phyloP scores from a whole-genome alignment of 2,888 invertebrate genomes.

The Ceraclea dissimilis region DNA sequence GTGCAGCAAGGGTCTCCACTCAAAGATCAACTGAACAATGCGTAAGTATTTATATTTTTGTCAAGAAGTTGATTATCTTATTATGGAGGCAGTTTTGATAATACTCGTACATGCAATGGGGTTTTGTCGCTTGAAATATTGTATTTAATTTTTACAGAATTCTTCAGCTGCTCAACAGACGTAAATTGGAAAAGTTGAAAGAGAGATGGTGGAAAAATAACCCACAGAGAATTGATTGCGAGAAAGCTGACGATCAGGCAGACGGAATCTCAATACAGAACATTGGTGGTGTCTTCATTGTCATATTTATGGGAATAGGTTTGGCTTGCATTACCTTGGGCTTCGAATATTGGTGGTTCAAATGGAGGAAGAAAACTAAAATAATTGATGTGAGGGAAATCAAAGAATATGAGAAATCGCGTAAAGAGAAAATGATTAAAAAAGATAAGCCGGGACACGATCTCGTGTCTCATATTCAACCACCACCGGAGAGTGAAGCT shows the following conservation, averaged over 20 bases:
- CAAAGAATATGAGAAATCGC: slow-evolving; percentile 41
- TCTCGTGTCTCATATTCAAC: background rate
- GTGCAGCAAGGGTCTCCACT: slow-evolving; percentile 94
- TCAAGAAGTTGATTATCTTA: background rate
- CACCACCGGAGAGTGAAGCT: background rate
- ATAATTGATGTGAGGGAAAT: slow-evolving; percentile 57
- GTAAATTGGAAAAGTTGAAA: slow-evolving; percentile 87
- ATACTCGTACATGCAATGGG: no score
- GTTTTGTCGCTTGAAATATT: no score
- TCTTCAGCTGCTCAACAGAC: slow-evolving; percentile 84
- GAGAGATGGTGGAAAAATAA: slow-evolving; percentile 96
- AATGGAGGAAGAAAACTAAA: slow-evolving; percentile 58
- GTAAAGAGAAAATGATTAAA: slow-evolving; percentile 17
- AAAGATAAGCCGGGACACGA: slow-evolving; percentile 17
- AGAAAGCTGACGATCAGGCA: slow-evolving; percentile 84
- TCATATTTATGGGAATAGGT: slow-evolving; percentile 92
- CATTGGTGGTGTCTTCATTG: slow-evolving; percentile 96
- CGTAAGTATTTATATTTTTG: slow-evolving; percentile 54
- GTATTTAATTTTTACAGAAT: no score
- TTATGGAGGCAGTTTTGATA: no score
- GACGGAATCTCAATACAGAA: slow-evolving; percentile 97
- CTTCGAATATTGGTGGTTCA: slow-evolving; percentile 93
- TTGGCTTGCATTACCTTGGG: slow-evolving; percentile 85
- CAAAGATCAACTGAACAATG: slow-evolving; percentile 90
- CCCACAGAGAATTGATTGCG: slow-evolving; percentile 66